Evolutionary conservation across 1,140 invertebrate genomes (phyloP).

Genomic region (Aethina tumida): DNA sequence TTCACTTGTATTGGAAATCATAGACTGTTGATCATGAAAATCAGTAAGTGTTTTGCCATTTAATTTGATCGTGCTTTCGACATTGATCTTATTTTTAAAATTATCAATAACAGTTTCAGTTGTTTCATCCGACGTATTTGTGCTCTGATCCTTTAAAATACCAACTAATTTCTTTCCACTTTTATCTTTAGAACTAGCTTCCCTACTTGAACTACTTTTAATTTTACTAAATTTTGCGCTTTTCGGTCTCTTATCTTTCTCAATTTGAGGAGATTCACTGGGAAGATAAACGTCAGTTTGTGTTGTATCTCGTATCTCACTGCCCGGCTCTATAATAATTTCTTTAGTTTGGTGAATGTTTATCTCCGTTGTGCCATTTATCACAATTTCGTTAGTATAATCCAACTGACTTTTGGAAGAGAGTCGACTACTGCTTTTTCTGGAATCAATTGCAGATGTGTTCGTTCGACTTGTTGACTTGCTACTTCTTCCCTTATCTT

Average conservation of each 20-base stretch:
- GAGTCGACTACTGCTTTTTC: conserved; percentile 5
- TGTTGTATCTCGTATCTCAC: too few relatives aligned
- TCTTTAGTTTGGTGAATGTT: conserved; percentile 25
- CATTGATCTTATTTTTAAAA: conserved; percentile 6
- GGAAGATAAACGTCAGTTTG: too few relatives aligned
- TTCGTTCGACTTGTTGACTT: conserved; percentile 10
- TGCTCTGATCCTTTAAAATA: conserved; percentile 13
- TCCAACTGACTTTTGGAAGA: conserved; percentile 18
- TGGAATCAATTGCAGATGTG: conserved; percentile 12
- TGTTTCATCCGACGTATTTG: conserved; percentile 17
- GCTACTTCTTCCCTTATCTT: conserved; percentile 8
- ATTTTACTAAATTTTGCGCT: conserved; percentile 25
- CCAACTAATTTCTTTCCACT: neutral
- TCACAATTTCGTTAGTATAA: conserved; percentile 25
- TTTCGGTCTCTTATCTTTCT: conserved; percentile 24
- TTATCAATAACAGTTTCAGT: conserved; percentile 17
- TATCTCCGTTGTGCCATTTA: conserved; percentile 28
- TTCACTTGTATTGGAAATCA: conserved; percentile 24
- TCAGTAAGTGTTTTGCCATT: conserved; percentile 5
- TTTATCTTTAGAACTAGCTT: neutral
- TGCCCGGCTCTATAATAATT: conserved; percentile 14
- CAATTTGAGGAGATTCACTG: too few relatives aligned
- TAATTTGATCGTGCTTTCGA: conserved; percentile 8
- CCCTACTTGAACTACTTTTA: conserved; percentile 9
- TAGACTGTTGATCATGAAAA: conserved; percentile 11